Base-by-base conservation (phyloP, 2,797 vertebrate species). In the Labroides dimidiatus region DNA sequence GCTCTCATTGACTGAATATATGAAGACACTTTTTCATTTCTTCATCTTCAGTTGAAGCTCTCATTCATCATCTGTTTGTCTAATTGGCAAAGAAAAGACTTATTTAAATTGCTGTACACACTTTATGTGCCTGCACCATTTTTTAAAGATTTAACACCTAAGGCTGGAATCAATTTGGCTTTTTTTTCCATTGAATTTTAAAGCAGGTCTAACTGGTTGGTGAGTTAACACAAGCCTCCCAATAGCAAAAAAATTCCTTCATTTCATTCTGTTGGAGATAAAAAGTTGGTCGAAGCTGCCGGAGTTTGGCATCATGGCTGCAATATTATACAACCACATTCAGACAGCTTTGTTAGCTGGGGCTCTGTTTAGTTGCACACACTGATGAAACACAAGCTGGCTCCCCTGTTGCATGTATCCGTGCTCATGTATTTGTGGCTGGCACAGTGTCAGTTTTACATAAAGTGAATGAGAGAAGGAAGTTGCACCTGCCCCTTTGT, bases 401-500 rank as follows among this genome's bases (percentile, higher is more conserved):
- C 69, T 55, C 12, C 59, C 58, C 80, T 50, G 52, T 55, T 77
- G 80, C 44, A 53, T 82, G 77, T 54, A 72, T 87, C 58, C 65
- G 63, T 80, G 79, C 81, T 83, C 82, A 63, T 90, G 75, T 68
- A 84, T 89, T 81, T 80, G 78, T 67, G 11, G 30, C 59, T 83
- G 84, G 81, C 78, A 80, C 64, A 43, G 80, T 87, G 82, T 90
- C 90, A 87, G 67, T 89, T 90, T 88, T 72, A 82, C 82, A 86
- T 57, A 60, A 69, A 60, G 92, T 94, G 94, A 96, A 96, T 94
- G 89, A 91, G 91, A 92, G 89, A 87, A 93, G 94, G 94, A 95
- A 93, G 93, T 92, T 94, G 94, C 96, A 97, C 96, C 96, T 97
- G 96, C 94, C 94, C 94, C 93, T 97, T 95, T 95, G 91, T 95